Evolutionary conservation across 2,797 vertebrate species (phyloP).

Genomic region (Danio aesculapii): DNA sequence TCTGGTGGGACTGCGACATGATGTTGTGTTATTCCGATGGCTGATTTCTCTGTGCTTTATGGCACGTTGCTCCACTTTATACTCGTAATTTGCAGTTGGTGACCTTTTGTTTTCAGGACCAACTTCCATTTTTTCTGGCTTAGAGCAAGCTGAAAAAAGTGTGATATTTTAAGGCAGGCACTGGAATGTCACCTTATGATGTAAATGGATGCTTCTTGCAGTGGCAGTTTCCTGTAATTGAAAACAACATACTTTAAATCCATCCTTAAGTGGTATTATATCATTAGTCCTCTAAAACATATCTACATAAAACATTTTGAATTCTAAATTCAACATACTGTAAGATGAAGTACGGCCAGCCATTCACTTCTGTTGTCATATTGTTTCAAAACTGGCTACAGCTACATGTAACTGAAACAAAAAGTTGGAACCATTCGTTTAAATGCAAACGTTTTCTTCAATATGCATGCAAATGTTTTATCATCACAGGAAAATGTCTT

Average conservation of each 20-base stretch:
- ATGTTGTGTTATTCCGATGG: slow-evolving; percentile 79
- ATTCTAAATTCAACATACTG: slow-evolving; percentile 11
- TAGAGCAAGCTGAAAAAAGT: background rate
- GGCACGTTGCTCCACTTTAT: slow-evolving; percentile 71
- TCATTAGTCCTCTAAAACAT: slow-evolving; percentile 10
- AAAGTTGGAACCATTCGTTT: slow-evolving; percentile 6
- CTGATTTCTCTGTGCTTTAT: slow-evolving; percentile 74
- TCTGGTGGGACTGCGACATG: slow-evolving; percentile 77
- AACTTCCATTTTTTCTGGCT: slow-evolving; percentile 67
- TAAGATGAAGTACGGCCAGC: slow-evolving; percentile 12
- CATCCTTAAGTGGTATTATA: background rate
- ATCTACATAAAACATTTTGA: background rate
- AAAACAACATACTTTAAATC: slow-evolving; percentile 18
- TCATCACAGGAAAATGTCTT: background rate
- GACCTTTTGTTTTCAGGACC: slow-evolving; percentile 46
- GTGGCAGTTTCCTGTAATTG: slow-evolving; percentile 30
- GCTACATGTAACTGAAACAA: slow-evolving; percentile 30
- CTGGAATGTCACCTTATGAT: slow-evolving; percentile 10
- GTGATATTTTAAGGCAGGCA: slow-evolving; percentile 3
- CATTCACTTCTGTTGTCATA: slow-evolving; percentile 40
- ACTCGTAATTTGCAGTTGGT: slow-evolving; percentile 70
- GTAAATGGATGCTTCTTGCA: slow-evolving; percentile 17
- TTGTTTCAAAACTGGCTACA: slow-evolving; percentile 35
- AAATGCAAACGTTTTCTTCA: slow-evolving; percentile 15
- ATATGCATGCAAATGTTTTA: background rate